Base-by-base conservation (phyloP, 2,888 invertebrate species). In the Drosophila affinis region DNA sequence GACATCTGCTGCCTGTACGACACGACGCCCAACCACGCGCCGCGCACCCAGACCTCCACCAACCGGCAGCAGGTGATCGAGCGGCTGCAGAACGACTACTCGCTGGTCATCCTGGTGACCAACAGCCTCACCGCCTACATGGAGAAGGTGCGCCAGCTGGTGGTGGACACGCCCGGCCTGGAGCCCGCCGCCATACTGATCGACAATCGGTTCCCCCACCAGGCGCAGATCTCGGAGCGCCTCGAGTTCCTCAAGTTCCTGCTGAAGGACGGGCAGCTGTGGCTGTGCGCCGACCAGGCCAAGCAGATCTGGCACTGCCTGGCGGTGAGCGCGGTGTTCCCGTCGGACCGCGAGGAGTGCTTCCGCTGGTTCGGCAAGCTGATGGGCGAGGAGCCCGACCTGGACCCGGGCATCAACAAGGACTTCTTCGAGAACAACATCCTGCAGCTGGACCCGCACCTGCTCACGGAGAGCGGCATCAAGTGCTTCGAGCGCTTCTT, bases 361-460 rank as follows among this genome's bases (percentile, higher is more conserved):
- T 99, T 99, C 93, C 97, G 97, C 87, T 99, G 99, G 99, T 99
- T 98, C 93, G 97, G 98, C 46, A 98, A 98, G 93, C 93, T 98
- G 45, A 98, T 98, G 98, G 97, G 97, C 18, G 98, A 98, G 83
- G 98, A 99, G 90, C 98, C 98, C 0, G 99, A 99, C 92, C 93
- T 99, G 61, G 99, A 99, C 93, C 98, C 98, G 1, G 97, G 98
- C 81, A 98, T 98, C 63, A 98, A 98, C 89, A 95, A 96, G 91
- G 97, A 98, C 92, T 99, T 99, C 93, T 99, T 99, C 93, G 97
- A 98, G 92, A 96, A 96, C 88, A 98, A 98, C 91, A 96, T 99
- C 81, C 94, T 99, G 81, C 97, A 97, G 90, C 93, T 99, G 86
- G 97, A 98, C 92, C 98, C 99, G 2, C 95, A 96, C 79, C 93